Percentiles rank a stretch among this genome's conserved stretches.
phyloP scores from a whole-genome alignment of 2,888 invertebrate species.

The Ferdinandea cuprea region DNA sequence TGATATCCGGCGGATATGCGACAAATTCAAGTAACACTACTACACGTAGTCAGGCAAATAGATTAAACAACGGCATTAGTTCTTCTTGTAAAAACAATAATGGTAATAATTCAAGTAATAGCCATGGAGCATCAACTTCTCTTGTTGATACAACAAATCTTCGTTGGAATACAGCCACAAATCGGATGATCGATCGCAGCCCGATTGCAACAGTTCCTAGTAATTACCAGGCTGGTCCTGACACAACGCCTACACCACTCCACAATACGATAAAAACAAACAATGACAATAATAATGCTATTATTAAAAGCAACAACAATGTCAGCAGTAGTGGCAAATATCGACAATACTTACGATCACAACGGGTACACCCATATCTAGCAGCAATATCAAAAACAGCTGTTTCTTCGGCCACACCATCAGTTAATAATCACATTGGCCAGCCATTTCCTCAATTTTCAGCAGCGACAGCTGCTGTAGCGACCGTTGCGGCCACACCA shows the following conservation, averaged over 20 bases:
- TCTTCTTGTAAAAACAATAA: slow-evolving; percentile 54
- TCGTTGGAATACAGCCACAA: slow-evolving; percentile 76
- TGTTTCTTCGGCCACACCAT: slow-evolving; percentile 83
- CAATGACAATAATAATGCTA: slow-evolving; percentile 66
- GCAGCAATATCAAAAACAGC: slow-evolving; percentile 83
- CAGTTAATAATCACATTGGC: slow-evolving; percentile 76
- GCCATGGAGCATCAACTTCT: slow-evolving; percentile 53
- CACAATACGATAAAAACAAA: slow-evolving; percentile 50
- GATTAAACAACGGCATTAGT: slow-evolving; percentile 52
- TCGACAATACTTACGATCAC: slow-evolving; percentile 85
- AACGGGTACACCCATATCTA: slow-evolving; percentile 85
- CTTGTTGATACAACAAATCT: slow-evolving; percentile 75
- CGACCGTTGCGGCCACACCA: slow-evolving; percentile 78
- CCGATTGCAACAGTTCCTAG: slow-evolving; percentile 84
- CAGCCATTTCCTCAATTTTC: slow-evolving; percentile 84
- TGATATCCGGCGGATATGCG: slow-evolving; percentile 83
- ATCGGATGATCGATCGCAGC: slow-evolving; percentile 81
- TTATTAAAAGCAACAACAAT: slow-evolving; percentile 61
- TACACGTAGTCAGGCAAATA: slow-evolving; percentile 80
- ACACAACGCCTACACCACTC: slow-evolving; percentile 79
- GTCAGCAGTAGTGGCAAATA: slow-evolving; percentile 84
- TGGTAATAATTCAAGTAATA: slow-evolving; percentile 78
- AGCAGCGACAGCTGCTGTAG: slow-evolving; percentile 78
- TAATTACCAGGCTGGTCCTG: slow-evolving; percentile 83
- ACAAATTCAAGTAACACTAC: slow-evolving; percentile 77